Evolutionary conservation across 2,113 vertebrate genomes (phyloP).

Genomic region (Erinaceus europaeus): DNA sequence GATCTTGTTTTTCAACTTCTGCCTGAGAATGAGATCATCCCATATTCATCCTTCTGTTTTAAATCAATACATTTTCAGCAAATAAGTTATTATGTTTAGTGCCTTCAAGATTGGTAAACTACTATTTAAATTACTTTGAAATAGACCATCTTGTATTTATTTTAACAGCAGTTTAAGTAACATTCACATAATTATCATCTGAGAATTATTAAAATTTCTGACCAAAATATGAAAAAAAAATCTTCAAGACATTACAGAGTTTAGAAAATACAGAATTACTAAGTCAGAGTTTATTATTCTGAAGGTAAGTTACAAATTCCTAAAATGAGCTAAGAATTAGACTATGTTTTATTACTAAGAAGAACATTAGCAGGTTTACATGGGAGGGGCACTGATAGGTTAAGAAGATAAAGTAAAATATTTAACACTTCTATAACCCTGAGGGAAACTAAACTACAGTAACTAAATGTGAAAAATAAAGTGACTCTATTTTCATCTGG

Average conservation of each 20-base stretch:
- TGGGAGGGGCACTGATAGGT: background rate
- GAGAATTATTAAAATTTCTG: background rate
- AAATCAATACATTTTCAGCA: background rate
- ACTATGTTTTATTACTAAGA: background rate
- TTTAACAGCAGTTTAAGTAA: background rate
- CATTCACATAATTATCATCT: background rate
- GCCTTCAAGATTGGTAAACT: background rate
- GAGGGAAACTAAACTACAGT: background rate
- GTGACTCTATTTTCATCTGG: background rate
- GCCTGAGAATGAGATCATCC: no score
- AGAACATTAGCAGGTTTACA: background rate
- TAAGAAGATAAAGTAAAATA: background rate
- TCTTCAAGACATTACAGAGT: background rate
- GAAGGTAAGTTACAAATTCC: background rate
- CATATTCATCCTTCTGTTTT: no score
- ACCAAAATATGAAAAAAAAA: background rate
- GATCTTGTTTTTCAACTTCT: no score
- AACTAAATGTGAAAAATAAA: background rate
- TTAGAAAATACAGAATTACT: background rate
- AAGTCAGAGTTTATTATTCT: background rate
- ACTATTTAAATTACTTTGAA: background rate
- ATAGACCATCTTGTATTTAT: background rate
- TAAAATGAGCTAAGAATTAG: background rate
- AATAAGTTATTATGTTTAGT: background rate
- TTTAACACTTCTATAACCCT: background rate